Percentiles rank a stretch among this genome's conserved stretches.
Conservation (phyloP, 2,888 invertebrate species). For the Ormia ochracea region DNA sequence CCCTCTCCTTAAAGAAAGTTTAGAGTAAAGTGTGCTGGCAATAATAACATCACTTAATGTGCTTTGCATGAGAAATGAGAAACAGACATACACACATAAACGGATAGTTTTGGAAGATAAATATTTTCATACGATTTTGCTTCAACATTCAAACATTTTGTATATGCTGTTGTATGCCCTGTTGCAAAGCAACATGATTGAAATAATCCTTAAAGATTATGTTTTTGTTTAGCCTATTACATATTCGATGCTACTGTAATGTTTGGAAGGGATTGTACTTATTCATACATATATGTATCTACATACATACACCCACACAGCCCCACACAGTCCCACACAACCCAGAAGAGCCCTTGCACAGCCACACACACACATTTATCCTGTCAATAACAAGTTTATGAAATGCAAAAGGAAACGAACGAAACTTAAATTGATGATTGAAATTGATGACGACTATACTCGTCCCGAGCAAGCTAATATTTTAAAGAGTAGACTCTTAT, state of each 20-base stretch:
- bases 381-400: background rate
- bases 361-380: background rate
- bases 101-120: slow-evolving; percentile 22
- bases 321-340: too few species aligned
- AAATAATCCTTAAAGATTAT: slow-evolving; percentile 48
- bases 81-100: slow-evolving; percentile 31
- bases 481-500: slow-evolving; percentile 2
- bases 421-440: slow-evolving; percentile 46
- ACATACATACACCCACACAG: too few species aligned
- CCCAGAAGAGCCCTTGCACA: too few species aligned
- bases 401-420: background rate
- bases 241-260: slow-evolving; percentile 4
- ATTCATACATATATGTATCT: too few species aligned
- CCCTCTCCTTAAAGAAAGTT: too few species aligned
- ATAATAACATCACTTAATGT: background rate
- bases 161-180: background rate
- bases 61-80: background rate
- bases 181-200: slow-evolving; percentile 43
- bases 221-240: slow-evolving; percentile 42
- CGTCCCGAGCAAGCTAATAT: background rate
- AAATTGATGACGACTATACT: slow-evolving; percentile 34
- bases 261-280: background rate
- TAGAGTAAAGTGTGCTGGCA: background rate
- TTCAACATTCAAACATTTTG: background rate
- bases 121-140: background rate